These are phyloP conservation scores for Leucoma salicis DNA, from an alignment of 2,888 invertebrate genomes.

Conservation along the genomic window DNA sequence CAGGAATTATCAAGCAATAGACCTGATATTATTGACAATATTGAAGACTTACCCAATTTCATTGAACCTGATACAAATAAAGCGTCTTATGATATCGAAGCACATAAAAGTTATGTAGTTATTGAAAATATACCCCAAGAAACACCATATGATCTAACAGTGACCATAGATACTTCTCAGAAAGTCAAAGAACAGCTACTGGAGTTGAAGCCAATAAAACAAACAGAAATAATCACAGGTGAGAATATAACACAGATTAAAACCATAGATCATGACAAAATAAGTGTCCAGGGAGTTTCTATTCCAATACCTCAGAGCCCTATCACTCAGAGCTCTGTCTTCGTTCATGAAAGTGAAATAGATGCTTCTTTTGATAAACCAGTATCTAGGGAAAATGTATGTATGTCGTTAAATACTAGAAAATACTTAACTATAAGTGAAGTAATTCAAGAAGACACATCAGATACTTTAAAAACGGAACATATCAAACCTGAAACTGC, in stretches of 20 bases:
- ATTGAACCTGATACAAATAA: conserved; percentile 38
- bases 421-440: conserved; percentile 62
- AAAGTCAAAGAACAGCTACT: conserved; percentile 56
- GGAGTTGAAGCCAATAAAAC: conserved; percentile 52
- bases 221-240: conserved; percentile 49
- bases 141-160: conserved; percentile 60
- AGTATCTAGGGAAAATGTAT: conserved; percentile 43
- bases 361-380: conserved; percentile 39
- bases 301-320: conserved; percentile 49
- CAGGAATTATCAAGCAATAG: conserved; percentile 47
- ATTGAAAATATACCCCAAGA: conserved; percentile 63
- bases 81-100: conserved; percentile 49
- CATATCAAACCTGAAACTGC: conserved; percentile 49
- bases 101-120: conserved; percentile 50
- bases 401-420: conserved; percentile 43
- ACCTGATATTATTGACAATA: conserved; percentile 50
- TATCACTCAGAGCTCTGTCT: conserved; percentile 47
- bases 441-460: conserved; percentile 55
- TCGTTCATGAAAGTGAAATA: conserved; percentile 56
- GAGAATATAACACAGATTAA: conserved; percentile 46
- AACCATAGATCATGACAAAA: conserved; percentile 29
- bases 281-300: conserved; percentile 35
- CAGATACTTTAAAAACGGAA: conserved; percentile 40
- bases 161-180: conserved; percentile 57
- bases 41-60: conserved; percentile 35